Evolutionary conservation across 1,140 invertebrate species (phyloP), one percentile per base, ranked within the genome.

Genomic region (Pseudomyrmex pallidus): DNA sequence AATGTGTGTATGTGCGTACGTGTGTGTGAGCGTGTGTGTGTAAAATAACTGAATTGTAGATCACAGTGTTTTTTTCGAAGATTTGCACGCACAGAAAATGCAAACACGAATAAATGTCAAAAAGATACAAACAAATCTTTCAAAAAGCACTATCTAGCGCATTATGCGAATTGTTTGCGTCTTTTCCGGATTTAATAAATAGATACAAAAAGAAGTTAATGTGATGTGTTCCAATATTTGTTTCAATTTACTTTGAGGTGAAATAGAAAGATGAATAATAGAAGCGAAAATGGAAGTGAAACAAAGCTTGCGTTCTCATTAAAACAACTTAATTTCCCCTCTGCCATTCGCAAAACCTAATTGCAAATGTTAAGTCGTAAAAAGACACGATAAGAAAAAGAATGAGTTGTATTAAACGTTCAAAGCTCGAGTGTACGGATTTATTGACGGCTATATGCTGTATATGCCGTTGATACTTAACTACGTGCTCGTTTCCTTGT

Each of bases 231-330:
- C 25, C 22, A n/a, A 22, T 59, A 25, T 25, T 57, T 56, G n/a
- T 78, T 68, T 46, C 35, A 59, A 68, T 20, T 56, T 46, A 22
- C 10, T 78, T 78, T 70, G 48, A 68, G 2, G 20, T 46, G 35
- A 74, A 50, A 62, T 48, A 54, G 20, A 7, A 52, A 46, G 10
- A 44, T 50, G 35, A 4, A 17, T 22, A 2, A 61, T 35, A 25
- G 25, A 72, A 25, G 74, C 15, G 48, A 61, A 76, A 78, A 78
- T 78, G 64, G 64, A 78, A 78, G 64, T 57, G 52, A 70, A 78
- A 78, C 76, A 70, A 78, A 78, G 76, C 52, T 78, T 78, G 70
- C 52, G 25, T 78, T 68, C 68, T 78, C 62, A 67, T 77, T 68
- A 78, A 70, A 70, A 20, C 10, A 70, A 78, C 66, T 70, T 57